Conservation (phyloP, 2,113 vertebrate species). For the Apteryx mantelli region DNA sequence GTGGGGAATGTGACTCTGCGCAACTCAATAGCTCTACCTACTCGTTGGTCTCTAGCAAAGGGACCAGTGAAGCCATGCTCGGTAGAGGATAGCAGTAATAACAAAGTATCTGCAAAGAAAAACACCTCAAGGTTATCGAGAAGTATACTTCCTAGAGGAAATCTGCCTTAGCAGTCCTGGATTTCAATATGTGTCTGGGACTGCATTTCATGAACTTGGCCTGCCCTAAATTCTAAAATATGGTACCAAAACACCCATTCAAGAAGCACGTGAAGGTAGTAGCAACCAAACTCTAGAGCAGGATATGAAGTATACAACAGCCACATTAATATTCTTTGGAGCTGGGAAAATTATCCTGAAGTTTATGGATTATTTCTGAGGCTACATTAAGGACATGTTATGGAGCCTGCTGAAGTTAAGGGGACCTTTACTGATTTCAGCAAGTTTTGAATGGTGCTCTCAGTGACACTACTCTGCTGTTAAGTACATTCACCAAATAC, state of each 20-base stretch:
- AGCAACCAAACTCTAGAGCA: background rate
- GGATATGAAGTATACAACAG: background rate
- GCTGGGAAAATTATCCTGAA: background rate
- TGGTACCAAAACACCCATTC: background rate
- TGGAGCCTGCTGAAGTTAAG: background rate
- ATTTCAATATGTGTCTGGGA: background rate
- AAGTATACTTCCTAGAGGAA: background rate
- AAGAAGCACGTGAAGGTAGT: background rate
- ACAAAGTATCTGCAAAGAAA: background rate
- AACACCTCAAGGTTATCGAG: background rate
- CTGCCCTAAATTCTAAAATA: rapidly evolving
- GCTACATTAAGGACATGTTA: background rate
- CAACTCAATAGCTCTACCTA: rapidly evolving
- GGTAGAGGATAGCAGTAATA: background rate
- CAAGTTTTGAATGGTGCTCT: background rate
- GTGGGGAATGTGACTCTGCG: background rate
- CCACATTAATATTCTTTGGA: background rate
- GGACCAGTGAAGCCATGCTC: background rate
- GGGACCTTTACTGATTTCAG: background rate
- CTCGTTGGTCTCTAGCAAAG: background rate
- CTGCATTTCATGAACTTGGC: background rate
- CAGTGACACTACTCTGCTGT: background rate
- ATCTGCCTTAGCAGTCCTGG: background rate
- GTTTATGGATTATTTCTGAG: background rate
- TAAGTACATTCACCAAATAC: background rate